Base-by-base conservation (phyloP, 1,140 invertebrate species). In the Pseudomyrmex flavicornis region DNA sequence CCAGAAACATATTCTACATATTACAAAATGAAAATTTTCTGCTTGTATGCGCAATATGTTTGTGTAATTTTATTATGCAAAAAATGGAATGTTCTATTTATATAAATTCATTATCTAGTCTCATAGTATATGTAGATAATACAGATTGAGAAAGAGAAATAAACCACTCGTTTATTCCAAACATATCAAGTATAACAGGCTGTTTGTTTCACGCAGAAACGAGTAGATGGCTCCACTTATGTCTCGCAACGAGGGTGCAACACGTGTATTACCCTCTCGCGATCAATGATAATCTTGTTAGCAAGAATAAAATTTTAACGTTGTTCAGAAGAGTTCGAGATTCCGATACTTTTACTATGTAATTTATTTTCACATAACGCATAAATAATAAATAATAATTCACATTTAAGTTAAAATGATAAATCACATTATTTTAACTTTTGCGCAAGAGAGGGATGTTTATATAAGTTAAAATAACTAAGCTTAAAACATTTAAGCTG, bases 221-320 rank as follows among this genome's bases (percentile, higher is more conserved):
- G 54, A 82, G 68, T 89, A 89, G 88, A 89, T 89, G 88, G 87
- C 88, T 84, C 84, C 82, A 89, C 87, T n/a, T 66, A 54, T 26
- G 52, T 22, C 26, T 80, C 54, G 66, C 46, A 26, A 48, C 66
- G 22, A 50, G 46, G 22, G 44, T 80, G 68, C 68, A 70, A 72
- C 76, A 80, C 76, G 66, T 80, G 76, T 56, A 54, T 12, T 12
- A 76, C 12, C 9, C 15, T 20, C 26, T 48, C 52, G 70, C 26
- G 8, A 48, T 52, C 50, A 9, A 12, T 59, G n/a, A 44, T 72
- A 22, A 26, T 80, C 50, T 56, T 59, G 46, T 58, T 56, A 46
- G 15, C 15, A 17, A n/a, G 0, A 12, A 20, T 2, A 7, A 17
- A 52, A 76, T 66, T 52, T 75, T 35, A 35, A 35, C n/a, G 4